Base-by-base conservation (phyloP, 2,888 invertebrate species). In the Microchrysa polita region DNA sequence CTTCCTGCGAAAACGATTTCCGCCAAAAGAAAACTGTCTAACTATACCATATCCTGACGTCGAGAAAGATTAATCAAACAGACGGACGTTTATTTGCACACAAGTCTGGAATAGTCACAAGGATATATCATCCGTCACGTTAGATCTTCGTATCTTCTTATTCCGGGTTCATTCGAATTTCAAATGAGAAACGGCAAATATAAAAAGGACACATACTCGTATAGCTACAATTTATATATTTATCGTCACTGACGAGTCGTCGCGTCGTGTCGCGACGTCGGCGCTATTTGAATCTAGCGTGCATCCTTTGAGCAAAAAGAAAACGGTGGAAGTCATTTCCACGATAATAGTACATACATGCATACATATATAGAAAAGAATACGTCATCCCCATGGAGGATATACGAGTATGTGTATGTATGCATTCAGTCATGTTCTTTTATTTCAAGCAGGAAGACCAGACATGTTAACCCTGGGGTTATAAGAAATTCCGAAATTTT, bases 401-500 rank as follows among this genome's bases (percentile, higher is more conserved):
- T n/a, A n/a, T n/a, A n/a, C n/a, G n/a, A n/a, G 12, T 48, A 48
- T 48, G 48, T n/a, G 10, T n/a, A 12, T 12, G 4, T 48, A 48
- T 12, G 48, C 12, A 48, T 48, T 48, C 10, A 7, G 5, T 48
- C 48, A 12, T 48, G 12, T 48, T 48, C 42, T 42, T 48, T 48
- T 48, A 48, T 48, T 48, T 48, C 48, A 10, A 9, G 48, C 10
- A n/a, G 5, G 48, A 48, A n/a, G 48, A 48, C 16, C 14, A 48
- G 48, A 10, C 12, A 12, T 48, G 48, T 7, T 20, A 55, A 16
- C 10, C 55, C 22, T 20, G 55, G 18, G 55, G 22, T 20, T 18
- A 55, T 55, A 18, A 55, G 18, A 55, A 55, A 16, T 55, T 55
- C 55, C 18, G 55, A 16, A n/a, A 55, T 55, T 16, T 55, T 55